Evolutionary conservation across 2,797 vertebrate genomes (phyloP).

Genomic region (Pangasius krempfi): DNA sequence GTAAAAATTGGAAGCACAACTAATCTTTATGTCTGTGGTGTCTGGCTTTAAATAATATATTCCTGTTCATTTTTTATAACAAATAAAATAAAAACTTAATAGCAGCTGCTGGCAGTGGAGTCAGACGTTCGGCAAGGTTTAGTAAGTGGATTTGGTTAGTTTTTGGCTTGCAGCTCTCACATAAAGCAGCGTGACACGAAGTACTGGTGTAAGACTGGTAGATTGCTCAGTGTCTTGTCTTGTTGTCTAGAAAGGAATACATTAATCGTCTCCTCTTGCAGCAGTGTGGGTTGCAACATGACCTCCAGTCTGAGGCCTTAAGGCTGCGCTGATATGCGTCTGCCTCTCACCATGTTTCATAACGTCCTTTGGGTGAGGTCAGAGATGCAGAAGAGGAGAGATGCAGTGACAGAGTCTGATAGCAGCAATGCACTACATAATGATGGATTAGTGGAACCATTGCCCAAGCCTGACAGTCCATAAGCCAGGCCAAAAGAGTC

Average conservation of each 20-base stretch:
- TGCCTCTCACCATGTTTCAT: slow-evolving; percentile 32
- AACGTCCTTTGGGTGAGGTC: slow-evolving; percentile 9
- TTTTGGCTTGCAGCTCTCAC: background rate
- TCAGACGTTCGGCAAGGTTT: background rate
- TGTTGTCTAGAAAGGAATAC: background rate
- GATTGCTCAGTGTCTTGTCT: background rate
- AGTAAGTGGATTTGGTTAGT: background rate
- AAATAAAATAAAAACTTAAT: background rate
- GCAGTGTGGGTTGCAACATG: slow-evolving; percentile 20
- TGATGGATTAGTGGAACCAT: background rate
- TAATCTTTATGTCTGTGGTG: too few relatives aligned
- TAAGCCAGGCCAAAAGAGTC: background rate
- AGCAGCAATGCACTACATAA: background rate
- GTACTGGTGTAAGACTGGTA: background rate
- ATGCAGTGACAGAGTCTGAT: background rate
- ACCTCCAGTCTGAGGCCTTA: background rate
- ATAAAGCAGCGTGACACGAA: background rate
- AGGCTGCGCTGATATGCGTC: background rate
- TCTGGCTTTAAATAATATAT: too few relatives aligned
- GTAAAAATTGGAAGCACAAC: too few relatives aligned
- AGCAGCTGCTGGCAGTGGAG: background rate
- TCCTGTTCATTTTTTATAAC: too few relatives aligned
- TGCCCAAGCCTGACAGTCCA: background rate
- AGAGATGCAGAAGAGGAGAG: slow-evolving; percentile 13
- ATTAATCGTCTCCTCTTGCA: slow-evolving; percentile 24